Percentiles rank a stretch among this genome's conserved stretches.
Evolutionary conservation across 37 sponge, comb jelly and placozoan genomes (phyloP).

Genomic region (Bolinopsis microptera): DNA sequence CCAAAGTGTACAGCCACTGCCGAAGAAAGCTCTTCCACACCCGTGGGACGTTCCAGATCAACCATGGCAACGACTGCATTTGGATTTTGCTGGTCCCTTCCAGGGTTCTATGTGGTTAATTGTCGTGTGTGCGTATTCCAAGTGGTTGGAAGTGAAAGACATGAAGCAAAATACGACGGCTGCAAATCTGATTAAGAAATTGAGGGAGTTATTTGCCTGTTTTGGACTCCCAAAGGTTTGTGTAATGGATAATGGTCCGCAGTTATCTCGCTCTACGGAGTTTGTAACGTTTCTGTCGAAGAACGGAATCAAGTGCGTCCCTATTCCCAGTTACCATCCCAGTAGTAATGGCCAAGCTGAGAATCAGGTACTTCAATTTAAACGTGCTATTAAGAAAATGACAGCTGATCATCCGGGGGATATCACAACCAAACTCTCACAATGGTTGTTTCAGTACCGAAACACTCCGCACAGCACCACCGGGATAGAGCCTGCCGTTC

Average conservation of each 20-base stretch:
- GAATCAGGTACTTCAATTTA: background rate
- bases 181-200: constrained; percentile 36
- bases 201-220: constrained; percentile 67
- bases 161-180: constrained; percentile 68
- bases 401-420: background rate
- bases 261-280: constrained; percentile 64
- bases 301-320: constrained; percentile 63
- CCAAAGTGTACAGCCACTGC: background rate
- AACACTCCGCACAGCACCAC: background rate
- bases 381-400: constrained; percentile 5
- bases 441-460: background rate
- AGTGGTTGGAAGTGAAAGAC: constrained; percentile 69
- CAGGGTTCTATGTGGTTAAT: constrained; percentile 38
- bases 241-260: constrained; percentile 70
- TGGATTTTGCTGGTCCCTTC: background rate
- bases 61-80: constrained; percentile 1
- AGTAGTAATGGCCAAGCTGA: constrained; percentile 67
- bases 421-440: background rate
- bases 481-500: background rate
- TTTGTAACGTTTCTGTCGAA: background rate
- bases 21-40: background rate
- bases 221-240: constrained; percentile 64
- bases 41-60: background rate
- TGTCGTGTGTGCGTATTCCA: constrained; percentile 66
- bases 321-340: constrained; percentile 61